These are phyloP conservation scores for Vulpes ferrilata DNA, from an alignment of 2,113 vertebrate genomes.

Conservation along the genomic window DNA sequence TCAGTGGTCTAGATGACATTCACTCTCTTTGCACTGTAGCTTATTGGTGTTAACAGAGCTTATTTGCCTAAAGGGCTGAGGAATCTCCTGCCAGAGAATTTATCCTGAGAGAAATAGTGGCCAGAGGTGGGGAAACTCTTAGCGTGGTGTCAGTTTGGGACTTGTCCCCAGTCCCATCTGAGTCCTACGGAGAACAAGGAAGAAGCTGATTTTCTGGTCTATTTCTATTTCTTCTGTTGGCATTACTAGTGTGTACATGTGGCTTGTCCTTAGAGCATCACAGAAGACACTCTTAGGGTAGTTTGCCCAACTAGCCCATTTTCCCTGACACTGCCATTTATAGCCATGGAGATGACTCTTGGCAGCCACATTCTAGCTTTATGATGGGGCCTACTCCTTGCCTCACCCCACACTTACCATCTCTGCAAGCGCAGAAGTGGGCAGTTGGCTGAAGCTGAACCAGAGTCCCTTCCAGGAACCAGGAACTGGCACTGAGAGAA, in stretches of 20 bases:
- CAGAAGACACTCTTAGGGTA: background rate
- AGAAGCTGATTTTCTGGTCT: background rate
- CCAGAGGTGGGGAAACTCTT: background rate
- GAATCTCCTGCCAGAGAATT: background rate
- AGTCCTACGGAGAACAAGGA: background rate
- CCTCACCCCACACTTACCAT: accelerated
- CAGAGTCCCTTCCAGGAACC: background rate
- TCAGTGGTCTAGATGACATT: background rate
- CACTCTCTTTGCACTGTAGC: background rate
- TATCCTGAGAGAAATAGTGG: background rate
- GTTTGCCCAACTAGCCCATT: background rate
- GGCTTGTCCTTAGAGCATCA: background rate
- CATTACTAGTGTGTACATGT: background rate
- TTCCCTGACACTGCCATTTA: background rate
- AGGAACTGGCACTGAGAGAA: background rate
- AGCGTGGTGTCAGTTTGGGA: background rate
- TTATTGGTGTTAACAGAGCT: background rate
- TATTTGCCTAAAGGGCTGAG: background rate
- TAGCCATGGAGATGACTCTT: background rate
- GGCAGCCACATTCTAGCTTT: background rate
- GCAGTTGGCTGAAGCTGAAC: background rate
- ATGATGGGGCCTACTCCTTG: background rate
- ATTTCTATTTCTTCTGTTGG: background rate
- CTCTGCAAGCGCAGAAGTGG: background rate
- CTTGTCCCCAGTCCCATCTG: background rate